Evolutionary conservation across 2,797 vertebrate species (phyloP), one percentile per base, ranked within the genome.

Genomic region (Coilia nasus): DNA sequence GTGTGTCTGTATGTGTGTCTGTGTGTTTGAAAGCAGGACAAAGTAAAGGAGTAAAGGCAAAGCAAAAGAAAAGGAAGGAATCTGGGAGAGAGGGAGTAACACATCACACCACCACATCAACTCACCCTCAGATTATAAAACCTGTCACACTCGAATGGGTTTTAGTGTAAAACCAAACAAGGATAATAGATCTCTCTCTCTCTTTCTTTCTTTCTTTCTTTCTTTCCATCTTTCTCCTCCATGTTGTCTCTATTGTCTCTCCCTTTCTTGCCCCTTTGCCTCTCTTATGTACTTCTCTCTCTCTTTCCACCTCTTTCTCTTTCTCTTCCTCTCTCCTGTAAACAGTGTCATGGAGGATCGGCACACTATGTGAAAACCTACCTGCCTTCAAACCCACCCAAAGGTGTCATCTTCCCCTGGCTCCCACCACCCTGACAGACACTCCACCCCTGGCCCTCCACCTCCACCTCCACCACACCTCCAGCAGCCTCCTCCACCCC

Each of bases 261-360:
- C 82, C 35, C 28, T 7, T 57, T 83, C 75, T 56, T 31, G 82
- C 84, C 84, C 5, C 47, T 59, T 78, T 59, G n/a, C n/a, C 54
- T 78, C 75, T 44, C 81, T 0, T 47, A 19, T 60, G 31, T 47
- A 17, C 12, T 50, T 64, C 50, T 75, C 28, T 81, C 46, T 84
- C 9, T 85, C 67, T 67, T 46, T 44, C 47, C 86, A 86, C n/a
- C 85, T 25, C 75, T 88, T 7, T 47, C 54, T 78, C 81, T 28
- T 81, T 21, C 84, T 71, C 25, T 75, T 25, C 23, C 23, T 25
- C 23, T 23, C n/a, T 64, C n/a, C 6, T 23, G 21, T 83, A 44
- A 19, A 78, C 82, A 85, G 83, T 23, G n/a, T 50, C 44, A 67
- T 87, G 90, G 88, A 85, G 90, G 88, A 85, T 84, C 81, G 75